Evolutionary conservation across 1,140 invertebrate species (phyloP).

Genomic region (Probaryconus sp.): DNA sequence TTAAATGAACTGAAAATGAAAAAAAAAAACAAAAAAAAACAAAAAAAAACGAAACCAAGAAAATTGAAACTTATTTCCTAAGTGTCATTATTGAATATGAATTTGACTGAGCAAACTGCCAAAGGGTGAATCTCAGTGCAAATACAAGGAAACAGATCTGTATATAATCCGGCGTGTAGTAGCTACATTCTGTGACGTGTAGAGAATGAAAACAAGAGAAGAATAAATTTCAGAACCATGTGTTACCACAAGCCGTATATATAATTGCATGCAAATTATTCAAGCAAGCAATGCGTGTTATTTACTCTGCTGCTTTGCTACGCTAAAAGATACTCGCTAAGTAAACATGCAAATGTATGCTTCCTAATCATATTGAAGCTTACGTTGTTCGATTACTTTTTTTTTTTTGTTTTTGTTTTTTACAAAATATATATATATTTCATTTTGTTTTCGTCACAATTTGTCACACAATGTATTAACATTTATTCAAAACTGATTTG

Average conservation of each 20-base stretch:
- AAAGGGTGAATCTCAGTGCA: slow-evolving; percentile 42
- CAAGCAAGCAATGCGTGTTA: slow-evolving; percentile 22
- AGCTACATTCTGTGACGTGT: slow-evolving; percentile 6
- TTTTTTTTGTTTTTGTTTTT: no score
- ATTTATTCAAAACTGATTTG: slow-evolving; percentile 28
- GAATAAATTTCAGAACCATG: slow-evolving; percentile 45
- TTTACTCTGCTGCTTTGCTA: slow-evolving; percentile 23
- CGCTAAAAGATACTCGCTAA: slow-evolving; percentile 6
- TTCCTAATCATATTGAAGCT: not conserved
- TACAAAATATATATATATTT: no score
- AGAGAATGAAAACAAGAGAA: slow-evolving; percentile 34
- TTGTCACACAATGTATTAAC: slow-evolving; percentile 8
- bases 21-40: no score
- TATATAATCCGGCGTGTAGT: slow-evolving; percentile 24
- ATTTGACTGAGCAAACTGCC: slow-evolving; percentile 21
- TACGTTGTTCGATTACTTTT: no score
- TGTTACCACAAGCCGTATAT: slow-evolving; percentile 33
- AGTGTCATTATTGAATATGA: no score
- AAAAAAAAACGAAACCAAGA: no score
- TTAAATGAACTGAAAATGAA: no score
- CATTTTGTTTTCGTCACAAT: no score
- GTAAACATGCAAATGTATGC: slow-evolving; percentile 11
- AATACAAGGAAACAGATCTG: slow-evolving; percentile 29
- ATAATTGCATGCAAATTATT: slow-evolving; percentile 42
- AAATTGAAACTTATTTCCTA: no score